Conservation (phyloP, 2,113 vertebrate species). For the Emydura subglobosa region DNA sequence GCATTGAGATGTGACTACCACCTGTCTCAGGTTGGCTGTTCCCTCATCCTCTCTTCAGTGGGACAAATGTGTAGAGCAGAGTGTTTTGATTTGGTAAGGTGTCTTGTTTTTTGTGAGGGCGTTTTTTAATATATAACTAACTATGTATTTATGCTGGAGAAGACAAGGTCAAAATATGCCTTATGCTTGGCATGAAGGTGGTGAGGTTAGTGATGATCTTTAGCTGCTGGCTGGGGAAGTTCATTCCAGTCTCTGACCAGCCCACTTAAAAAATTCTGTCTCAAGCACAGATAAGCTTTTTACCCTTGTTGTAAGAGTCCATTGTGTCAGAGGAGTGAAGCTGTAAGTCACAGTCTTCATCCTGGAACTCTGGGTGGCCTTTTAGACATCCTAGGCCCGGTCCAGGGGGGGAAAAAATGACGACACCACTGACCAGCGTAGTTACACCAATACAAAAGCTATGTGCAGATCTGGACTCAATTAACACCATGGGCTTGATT, state of each 20-base stretch:
- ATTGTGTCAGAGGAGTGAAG: background rate
- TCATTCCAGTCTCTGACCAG: background rate
- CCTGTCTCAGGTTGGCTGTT: background rate
- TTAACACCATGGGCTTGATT: background rate
- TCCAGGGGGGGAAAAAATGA: no score
- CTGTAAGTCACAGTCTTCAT: background rate
- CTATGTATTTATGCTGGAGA: background rate
- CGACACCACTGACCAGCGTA: no score
- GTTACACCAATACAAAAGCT: background rate
- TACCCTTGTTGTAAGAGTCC: background rate
- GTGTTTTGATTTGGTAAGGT: background rate
- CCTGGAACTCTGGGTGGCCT: background rate
- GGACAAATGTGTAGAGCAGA: no score
- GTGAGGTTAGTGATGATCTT: background rate
- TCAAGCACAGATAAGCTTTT: background rate
- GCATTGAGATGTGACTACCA: background rate
- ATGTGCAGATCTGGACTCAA: background rate
- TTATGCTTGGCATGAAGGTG: background rate
- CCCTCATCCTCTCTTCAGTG: no score
- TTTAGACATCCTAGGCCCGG: background rate
- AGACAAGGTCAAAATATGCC: background rate
- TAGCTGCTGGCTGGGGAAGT: background rate
- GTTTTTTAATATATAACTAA: background rate
- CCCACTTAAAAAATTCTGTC: background rate
- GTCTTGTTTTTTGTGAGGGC: background rate